Conservation (phyloP, 2,113 vertebrate species). For the Nibea coibor region DNA sequence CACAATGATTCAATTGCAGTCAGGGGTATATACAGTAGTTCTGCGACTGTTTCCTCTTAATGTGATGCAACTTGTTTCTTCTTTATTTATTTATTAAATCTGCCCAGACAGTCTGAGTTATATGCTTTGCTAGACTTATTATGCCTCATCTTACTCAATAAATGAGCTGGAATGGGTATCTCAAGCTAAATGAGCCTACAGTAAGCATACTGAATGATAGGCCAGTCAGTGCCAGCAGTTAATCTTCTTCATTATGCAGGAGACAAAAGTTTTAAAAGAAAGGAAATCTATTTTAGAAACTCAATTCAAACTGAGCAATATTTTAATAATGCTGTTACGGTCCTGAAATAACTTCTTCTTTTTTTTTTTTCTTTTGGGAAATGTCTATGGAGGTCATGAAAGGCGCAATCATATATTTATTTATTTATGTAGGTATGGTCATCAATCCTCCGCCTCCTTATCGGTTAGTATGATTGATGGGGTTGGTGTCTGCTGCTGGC, state of each 20-base stretch:
- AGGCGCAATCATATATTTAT: not conserved
- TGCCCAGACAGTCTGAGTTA: conserved; percentile 19
- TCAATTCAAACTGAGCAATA: conserved; percentile 6
- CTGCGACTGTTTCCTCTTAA: conserved; percentile 27
- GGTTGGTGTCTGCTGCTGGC: not conserved
- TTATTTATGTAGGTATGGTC: conserved; percentile 1
- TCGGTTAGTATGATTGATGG: conserved; percentile 18
- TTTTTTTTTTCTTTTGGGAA: not conserved
- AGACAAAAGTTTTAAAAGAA: conserved; percentile 15
- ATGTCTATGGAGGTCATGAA: not conserved
- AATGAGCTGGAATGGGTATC: conserved; percentile 41
- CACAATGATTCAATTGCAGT: conserved; percentile 52
- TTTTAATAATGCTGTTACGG: conserved; percentile 2
- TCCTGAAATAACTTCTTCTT: not conserved
- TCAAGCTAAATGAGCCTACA: conserved; percentile 42
- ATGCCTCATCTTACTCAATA: conserved; percentile 19
- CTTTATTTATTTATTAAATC: conserved; percentile 45
- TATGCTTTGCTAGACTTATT: conserved; percentile 38
- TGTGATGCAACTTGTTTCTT: conserved; percentile 48
- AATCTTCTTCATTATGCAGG: conserved; percentile 36
- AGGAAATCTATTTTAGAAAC: conserved; percentile 17
- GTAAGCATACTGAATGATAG: conserved; percentile 28
- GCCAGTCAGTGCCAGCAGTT: conserved; percentile 8
- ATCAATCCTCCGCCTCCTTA: not conserved
- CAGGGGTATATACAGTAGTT: conserved; percentile 17